Conservation (phyloP, 1,140 invertebrate genomes). For the Mamestra configurata region DNA sequence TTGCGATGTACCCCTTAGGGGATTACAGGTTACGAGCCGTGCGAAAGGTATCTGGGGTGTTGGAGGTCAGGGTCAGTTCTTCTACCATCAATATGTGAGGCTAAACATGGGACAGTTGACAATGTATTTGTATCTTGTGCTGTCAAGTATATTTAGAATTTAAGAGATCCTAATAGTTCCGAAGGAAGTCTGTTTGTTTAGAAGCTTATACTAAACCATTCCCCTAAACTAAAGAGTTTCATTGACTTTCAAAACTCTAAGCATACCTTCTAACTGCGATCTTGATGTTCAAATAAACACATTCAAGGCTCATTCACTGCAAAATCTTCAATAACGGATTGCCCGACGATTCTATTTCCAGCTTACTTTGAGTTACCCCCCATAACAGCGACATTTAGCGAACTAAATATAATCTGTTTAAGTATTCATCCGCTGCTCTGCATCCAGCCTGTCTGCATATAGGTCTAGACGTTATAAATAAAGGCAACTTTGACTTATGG, state of each 20-base stretch:
- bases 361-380: neutral
- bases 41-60: neutral
- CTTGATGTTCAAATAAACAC: neutral
- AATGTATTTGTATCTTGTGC: too few species aligned
- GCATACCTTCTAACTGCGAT: neutral
- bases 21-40: neutral
- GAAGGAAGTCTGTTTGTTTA: too few species aligned
- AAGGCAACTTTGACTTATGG: slow-evolving; percentile 14
- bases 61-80: neutral
- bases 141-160: too few species aligned
- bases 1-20: neutral
- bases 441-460: slow-evolving; percentile 32
- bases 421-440: slow-evolving; percentile 39
- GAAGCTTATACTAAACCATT: neutral
- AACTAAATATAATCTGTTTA: slow-evolving; percentile 45
- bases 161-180: too few species aligned
- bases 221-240: neutral
- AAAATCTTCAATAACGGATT: slow-evolving; percentile 3
- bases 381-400: slow-evolving; percentile 28
- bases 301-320: slow-evolving; percentile 1
- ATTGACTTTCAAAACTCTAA: neutral
- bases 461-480: slow-evolving; percentile 41
- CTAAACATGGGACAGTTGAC: too few species aligned
- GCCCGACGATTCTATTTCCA: slow-evolving; percentile 15
- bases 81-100: neutral